phyloP scores from a whole-genome alignment of 2,113 vertebrate genomes.

The Saguinus midas region DNA sequence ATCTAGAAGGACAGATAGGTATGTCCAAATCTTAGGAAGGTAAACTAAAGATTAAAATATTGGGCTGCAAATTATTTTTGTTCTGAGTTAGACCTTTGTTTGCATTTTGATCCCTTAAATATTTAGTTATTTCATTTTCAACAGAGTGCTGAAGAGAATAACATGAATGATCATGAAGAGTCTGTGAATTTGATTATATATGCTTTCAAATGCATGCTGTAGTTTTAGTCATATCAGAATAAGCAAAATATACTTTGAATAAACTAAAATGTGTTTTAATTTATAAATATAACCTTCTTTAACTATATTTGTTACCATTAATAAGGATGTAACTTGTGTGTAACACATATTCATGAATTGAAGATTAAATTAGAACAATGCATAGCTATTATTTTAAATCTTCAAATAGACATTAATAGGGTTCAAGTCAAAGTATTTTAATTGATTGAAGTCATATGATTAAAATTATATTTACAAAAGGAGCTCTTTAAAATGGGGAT shows the following conservation, averaged over 20 bases:
- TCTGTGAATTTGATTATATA: not conserved
- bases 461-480: not conserved
- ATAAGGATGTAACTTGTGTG: not conserved
- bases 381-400: not conserved
- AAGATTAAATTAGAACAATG: not conserved
- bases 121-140: not conserved
- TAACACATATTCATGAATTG: not conserved
- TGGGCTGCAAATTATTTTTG: not conserved
- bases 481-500: not conserved
- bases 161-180: not conserved
- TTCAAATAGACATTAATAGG: not conserved
- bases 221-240: not conserved
- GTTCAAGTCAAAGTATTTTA: not conserved
- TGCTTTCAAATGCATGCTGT: not conserved
- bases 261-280: not conserved
- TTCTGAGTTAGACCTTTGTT: not conserved
- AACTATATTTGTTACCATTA: not conserved
- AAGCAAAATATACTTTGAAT: not conserved
- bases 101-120: slow-evolving; percentile 19
- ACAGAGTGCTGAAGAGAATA: not conserved
- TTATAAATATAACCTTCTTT: not conserved
- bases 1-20: not conserved
- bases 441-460: not conserved
- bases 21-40: not conserved
- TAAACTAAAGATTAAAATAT: not conserved